Base-by-base conservation (phyloP, 2,797 vertebrate genomes). In the Muscicapa comitata region DNA sequence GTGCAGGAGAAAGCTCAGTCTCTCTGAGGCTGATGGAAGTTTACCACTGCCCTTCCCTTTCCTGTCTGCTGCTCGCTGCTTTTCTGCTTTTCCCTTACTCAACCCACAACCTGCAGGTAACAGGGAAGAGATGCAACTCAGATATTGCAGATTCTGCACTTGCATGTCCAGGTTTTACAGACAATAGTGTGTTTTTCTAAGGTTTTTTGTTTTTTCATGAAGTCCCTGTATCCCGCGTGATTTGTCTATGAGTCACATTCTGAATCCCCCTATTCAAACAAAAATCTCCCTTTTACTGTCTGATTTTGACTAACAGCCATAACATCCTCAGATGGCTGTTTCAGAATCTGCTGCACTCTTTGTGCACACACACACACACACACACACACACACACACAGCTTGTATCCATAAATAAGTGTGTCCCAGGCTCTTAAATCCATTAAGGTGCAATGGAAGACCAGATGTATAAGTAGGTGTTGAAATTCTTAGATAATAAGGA, bases 231-330 rank as follows among this genome's bases (percentile, higher is more conserved):
- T 55, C 58, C 73, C 42, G 6, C 11, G 0, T 82, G 63, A 83
- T 77, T 93, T 83, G 54, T 72, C 14, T 63, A 28, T 75, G 87
- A 91, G 88, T 90, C 76, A 93, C 55, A n/a, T 57, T 84, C 48
- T 0, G 5, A 93, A 88, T 94, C 33, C 62, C 45, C n/a, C 66
- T 66, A 8, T 85, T 89, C 72, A 90, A 92, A 90, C 63, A 93
- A 70, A 90, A 92, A 74, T 35, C n/a, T 85, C 42, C 37, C 54
- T 43, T 76, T 70, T 67, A 5, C 58, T 86, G 53, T 31, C 45
- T 54, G 75, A 28, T 77, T 95, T 89, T 86, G 70, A 78, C 54
- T 42, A 75, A 21, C 53, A 68, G 55, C 62, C 40, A 8, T 51
- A 59, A 65, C 50, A 66, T n/a, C 45, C 70, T 72, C 71, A 72